Evolutionary conservation across 1,140 invertebrate genomes (phyloP).

Genomic region (Odontomachus brunneus): DNA sequence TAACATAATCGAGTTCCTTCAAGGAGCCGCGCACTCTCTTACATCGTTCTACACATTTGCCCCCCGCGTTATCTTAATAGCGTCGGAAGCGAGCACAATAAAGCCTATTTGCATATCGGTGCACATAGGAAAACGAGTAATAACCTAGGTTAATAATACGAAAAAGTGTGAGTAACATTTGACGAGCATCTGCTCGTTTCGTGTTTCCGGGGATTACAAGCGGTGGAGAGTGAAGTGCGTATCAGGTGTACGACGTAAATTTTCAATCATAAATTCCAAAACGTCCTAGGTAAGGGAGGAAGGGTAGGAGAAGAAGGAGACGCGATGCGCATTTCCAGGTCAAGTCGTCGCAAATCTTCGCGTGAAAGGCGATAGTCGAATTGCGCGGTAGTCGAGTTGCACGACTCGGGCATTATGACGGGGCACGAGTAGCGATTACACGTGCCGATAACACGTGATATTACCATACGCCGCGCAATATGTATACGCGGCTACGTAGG

Average conservation of each 20-base stretch:
- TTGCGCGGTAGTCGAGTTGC: not conserved
- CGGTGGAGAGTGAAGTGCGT: conserved; percentile 7
- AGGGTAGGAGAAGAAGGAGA: too few species aligned
- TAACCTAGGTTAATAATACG: too few species aligned
- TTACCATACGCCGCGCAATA: not conserved
- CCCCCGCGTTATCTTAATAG: conserved; percentile 43
- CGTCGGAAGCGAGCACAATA: not conserved
- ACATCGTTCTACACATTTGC: not conserved
- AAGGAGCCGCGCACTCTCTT: not conserved
- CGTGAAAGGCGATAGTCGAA: not conserved
- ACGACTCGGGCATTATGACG: conserved; percentile 40
- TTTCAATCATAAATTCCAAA: not conserved
- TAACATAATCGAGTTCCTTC: conserved; percentile 3
- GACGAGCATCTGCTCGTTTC: not conserved
- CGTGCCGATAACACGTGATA: conserved; percentile 47
- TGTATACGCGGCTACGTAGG: not conserved
- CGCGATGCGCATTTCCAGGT: conserved; percentile 13
- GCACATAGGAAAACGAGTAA: not conserved
- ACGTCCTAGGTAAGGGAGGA: too few species aligned
- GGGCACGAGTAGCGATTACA: conserved; percentile 30
- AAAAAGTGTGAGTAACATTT: conserved; percentile 37
- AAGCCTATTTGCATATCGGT: conserved; percentile 37
- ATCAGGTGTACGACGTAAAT: conserved; percentile 17
- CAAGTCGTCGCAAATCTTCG: conserved; percentile 20
- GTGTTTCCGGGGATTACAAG: conserved; percentile 16